Conservation (phyloP, 2,113 vertebrate genomes). For the Plotosus lineatus region DNA sequence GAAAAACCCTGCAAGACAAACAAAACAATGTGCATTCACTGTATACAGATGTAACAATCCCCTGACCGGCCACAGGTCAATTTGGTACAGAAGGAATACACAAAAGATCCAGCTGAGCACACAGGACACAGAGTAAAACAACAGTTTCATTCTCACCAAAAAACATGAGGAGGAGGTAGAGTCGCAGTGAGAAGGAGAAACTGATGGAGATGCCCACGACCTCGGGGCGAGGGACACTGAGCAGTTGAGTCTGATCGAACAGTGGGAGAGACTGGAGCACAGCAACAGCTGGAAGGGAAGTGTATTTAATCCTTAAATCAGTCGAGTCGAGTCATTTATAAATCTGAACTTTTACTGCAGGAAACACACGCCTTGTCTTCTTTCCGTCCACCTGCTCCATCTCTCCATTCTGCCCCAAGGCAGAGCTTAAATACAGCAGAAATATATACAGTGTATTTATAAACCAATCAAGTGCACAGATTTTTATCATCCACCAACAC, state of each 20-base stretch:
- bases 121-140: not conserved
- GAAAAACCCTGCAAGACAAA: slow-evolving; percentile 19
- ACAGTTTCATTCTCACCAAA: slow-evolving; percentile 78
- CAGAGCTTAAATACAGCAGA: no score
- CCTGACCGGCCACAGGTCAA: not conserved
- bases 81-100: not conserved
- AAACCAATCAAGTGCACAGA: no score
- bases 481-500: no score
- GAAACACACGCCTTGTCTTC: not conserved
- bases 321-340: not conserved
- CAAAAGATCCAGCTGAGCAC: not conserved
- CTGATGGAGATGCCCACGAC: slow-evolving; percentile 79
- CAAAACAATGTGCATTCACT: not conserved
- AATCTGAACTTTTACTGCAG: not conserved
- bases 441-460: no score
- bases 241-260: slow-evolving; percentile 84
- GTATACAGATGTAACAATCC: not conserved
- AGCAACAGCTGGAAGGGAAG: slow-evolving; percentile 74
- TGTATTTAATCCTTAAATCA: not conserved
- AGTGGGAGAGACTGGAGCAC: slow-evolving; percentile 88
- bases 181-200: slow-evolving; percentile 85
- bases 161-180: slow-evolving; percentile 84
- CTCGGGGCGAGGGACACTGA: slow-evolving; percentile 80
- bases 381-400: not conserved
- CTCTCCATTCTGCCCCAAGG: no score